Evolutionary conservation across 92 coral and sea anemone genomes (phyloP), one percentile per base, ranked within the genome.

Genomic region (Chrysogorgia sp.): DNA sequence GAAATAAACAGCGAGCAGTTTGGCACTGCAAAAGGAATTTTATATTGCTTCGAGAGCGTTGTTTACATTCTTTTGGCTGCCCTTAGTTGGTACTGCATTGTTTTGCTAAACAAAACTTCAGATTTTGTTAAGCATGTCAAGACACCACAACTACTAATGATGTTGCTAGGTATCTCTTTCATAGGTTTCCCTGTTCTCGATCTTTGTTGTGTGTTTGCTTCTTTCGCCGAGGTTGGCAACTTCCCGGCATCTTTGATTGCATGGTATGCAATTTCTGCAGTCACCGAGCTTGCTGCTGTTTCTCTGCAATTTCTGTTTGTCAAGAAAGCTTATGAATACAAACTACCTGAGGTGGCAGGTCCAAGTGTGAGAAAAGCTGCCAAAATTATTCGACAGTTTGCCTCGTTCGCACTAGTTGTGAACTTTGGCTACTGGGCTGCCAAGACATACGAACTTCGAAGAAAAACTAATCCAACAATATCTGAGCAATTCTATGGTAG

Each of bases 351-450:
- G 21, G 64, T 72, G 10, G 79, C 65, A 0, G 65, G 66, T 5
- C 4, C 7, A 5, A 53, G 55, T 31, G 65, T 37, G 17, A 31
- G 34, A 15, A 37, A 56, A 30, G 22, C 50, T 25, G 49, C 79
- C 15, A 7, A 9, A 59, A 34, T 31, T 14, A 56, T 72, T 31
- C 64, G 79, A 17, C 79, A 72, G 49, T 72, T 50, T 53, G 64
- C 79, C 7, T 72, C 79, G 0, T 72, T 72, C n/a, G 64, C 65
- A 0, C 50, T 72, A 1, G 79, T 72, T 24, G 37, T 72, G 0
- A 72, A 53, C 22, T 28, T 72, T 34, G 66, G 31, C 34, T 56
- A 72, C 50, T 72, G 79, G 79, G 79, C 64, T 31, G 47, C 79
- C 40, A 72, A 72, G 33, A 72, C 79, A 10, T 53, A 34, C 21